Evolutionary conservation across 2,888 invertebrate species (phyloP).

Genomic region (Ommatoiulus sabulosus): DNA sequence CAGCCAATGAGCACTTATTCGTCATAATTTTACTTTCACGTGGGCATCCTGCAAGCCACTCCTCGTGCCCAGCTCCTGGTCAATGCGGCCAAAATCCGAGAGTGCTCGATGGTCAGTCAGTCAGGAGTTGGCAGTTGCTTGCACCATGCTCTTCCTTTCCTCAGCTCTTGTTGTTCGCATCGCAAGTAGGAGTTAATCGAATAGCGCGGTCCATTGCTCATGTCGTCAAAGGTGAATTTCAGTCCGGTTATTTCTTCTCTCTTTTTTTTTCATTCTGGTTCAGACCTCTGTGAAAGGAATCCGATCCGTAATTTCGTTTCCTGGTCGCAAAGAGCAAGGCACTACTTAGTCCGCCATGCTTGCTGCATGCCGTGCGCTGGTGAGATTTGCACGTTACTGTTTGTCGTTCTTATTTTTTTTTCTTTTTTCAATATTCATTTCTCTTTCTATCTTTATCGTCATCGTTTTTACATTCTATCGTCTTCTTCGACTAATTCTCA

Average conservation of each 20-base stretch:
- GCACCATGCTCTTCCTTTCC: neutral
- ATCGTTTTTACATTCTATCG: neutral
- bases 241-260: neutral
- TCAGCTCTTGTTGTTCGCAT: constrained; percentile 14
- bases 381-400: constrained; percentile 52
- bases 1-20: neutral
- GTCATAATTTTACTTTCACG: neutral
- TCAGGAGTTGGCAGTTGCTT: neutral
- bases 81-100: neutral
- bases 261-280: constrained; percentile 56
- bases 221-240: constrained; percentile 33
- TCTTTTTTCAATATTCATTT: neutral
- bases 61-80: neutral
- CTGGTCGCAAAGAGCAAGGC: constrained; percentile 62
- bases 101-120: neutral
- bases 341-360: constrained; percentile 59
- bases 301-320: constrained; percentile 84
- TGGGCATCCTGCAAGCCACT: neutral
- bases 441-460: neutral
- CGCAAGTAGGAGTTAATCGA: constrained; percentile 3
- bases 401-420: constrained; percentile 33
- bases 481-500: neutral
- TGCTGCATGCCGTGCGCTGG: constrained; percentile 56
- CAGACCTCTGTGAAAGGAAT: constrained; percentile 88
- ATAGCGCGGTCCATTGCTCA: constrained; percentile 33